Percentiles rank a stretch among this genome's conserved stretches.
Conservation (phyloP, 2,797 vertebrate genomes). For the Lophotriccus pileatus region DNA sequence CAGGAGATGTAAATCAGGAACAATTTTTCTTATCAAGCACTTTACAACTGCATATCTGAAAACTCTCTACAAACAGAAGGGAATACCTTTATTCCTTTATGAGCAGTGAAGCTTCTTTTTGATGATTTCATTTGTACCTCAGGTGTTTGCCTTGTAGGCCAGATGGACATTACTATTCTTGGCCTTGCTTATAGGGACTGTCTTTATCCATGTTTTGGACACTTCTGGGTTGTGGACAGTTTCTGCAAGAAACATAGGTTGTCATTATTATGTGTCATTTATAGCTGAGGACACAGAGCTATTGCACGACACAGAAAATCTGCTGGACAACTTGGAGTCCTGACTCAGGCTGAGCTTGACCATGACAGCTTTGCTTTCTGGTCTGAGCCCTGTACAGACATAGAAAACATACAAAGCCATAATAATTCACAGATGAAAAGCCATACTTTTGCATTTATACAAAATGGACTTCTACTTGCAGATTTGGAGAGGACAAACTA, state of each 20-base stretch:
- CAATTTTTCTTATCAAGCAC: constrained; percentile 6
- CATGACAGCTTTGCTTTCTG: background rate
- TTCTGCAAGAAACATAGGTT: background rate
- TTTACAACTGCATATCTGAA: background rate
- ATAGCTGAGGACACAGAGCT: background rate
- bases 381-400: background rate
- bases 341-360: background rate
- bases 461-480: background rate
- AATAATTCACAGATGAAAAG: background rate
- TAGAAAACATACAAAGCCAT: background rate
- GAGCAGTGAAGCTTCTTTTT: background rate
- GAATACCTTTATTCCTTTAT: background rate
- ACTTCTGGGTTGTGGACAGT: background rate
- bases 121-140: background rate
- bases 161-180: background rate
- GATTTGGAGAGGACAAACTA: background rate
- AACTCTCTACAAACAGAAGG: background rate
- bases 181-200: background rate
- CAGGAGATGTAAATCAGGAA: constrained; percentile 2
- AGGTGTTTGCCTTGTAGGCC: background rate
- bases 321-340: background rate
- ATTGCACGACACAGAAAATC: background rate
- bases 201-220: background rate
- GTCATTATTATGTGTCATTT: background rate
- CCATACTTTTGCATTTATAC: background rate